phyloP scores from a whole-genome alignment of 2,113 vertebrate species.

The Microcebus griseorufus region DNA sequence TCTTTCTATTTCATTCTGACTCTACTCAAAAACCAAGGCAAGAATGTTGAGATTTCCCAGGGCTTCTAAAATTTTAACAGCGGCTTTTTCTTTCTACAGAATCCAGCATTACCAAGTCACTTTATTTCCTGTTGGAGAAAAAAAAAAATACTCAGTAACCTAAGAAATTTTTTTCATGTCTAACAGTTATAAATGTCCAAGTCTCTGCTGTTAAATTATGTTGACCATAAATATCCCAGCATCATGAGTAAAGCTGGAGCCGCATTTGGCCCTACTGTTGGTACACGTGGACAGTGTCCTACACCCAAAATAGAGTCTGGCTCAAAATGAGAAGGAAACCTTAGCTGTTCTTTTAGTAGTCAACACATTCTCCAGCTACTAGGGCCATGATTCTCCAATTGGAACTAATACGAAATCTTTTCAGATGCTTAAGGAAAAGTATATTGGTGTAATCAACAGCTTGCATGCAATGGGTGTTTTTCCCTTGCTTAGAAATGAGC shows the following conservation, averaged over 20 bases:
- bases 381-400: neutral
- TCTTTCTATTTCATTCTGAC: neutral
- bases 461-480: neutral
- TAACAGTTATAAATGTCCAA: neutral
- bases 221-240: neutral
- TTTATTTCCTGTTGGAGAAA: neutral
- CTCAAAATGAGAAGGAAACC: neutral
- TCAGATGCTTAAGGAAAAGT: neutral
- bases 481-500: neutral
- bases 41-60: neutral
- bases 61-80: neutral
- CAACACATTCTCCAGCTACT: neutral
- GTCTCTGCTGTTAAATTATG: too few species aligned
- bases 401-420: neutral
- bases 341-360: neutral
- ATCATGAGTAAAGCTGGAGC: neutral
- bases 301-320: neutral
- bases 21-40: neutral
- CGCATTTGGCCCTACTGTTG: accelerated
- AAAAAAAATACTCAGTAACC: too few species aligned
- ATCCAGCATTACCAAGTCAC: neutral
- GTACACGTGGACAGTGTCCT: accelerated
- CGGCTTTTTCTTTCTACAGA: neutral
- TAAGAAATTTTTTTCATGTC: neutral
- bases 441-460: neutral